phyloP scores from a whole-genome alignment of 2,113 vertebrate genomes.

The Ochotona curzoniae region DNA sequence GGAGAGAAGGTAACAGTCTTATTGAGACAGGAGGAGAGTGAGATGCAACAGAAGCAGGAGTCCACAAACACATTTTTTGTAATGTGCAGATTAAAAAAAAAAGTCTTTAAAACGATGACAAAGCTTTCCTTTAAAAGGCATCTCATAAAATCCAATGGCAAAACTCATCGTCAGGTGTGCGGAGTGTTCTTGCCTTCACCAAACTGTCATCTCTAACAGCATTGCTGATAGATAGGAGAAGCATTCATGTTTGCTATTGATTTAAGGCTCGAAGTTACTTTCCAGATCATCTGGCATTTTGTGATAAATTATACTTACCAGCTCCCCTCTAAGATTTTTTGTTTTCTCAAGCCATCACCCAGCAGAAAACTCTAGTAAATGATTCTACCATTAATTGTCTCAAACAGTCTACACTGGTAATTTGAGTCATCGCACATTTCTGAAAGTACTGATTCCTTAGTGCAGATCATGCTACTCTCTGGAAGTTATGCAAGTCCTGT shows the following conservation, averaged over 20 bases:
- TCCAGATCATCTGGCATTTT: constrained; percentile 37
- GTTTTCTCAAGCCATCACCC: not conserved
- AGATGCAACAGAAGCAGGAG: constrained; percentile 22
- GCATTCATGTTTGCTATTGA: constrained; percentile 7
- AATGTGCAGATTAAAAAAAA: constrained; percentile 21
- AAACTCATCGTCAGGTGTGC: constrained; percentile 26
- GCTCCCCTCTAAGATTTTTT: not conserved
- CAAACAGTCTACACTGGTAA: not conserved
- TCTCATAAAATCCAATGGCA: not conserved
- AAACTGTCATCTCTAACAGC: constrained; percentile 23
- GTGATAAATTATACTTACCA: constrained; percentile 2
- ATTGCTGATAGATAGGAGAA: not conserved
- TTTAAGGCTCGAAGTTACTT: constrained; percentile 3
- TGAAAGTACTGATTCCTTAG: not conserved
- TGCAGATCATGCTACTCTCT: not conserved
- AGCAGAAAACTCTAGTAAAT: not conserved
- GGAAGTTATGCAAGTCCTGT: not conserved
- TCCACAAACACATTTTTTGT: constrained; percentile 3
- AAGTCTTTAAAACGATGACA: not conserved
- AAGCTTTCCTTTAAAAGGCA: constrained; percentile 29
- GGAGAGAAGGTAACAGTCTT: not conserved
- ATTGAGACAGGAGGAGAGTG: not conserved
- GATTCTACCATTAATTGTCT: not conserved
- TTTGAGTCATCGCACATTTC: not conserved
- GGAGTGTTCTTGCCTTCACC: not conserved